These are phyloP conservation scores for Pocillopora verrucosa DNA, from an alignment of 64 coral and sea anemone species.

Conservation along the genomic window DNA sequence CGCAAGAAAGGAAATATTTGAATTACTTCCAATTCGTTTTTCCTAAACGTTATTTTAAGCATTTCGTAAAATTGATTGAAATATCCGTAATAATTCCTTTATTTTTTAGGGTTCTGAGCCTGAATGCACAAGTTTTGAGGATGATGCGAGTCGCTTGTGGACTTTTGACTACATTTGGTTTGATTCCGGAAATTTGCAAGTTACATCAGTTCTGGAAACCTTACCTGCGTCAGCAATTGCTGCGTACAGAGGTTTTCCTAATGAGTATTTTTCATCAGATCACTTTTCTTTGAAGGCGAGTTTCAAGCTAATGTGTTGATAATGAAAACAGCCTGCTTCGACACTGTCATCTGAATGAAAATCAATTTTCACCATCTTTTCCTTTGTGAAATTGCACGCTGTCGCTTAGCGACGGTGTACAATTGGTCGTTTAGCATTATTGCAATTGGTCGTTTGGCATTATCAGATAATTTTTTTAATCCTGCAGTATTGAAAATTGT, in stretches of 20 bases:
- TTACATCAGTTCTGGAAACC: conserved; percentile 47
- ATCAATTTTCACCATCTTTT: too few species aligned
- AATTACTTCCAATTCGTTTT: too few species aligned
- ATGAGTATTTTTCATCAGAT: conserved; percentile 69
- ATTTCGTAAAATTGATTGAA: too few species aligned
- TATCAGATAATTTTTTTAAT: too few species aligned
- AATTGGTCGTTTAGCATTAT: too few species aligned
- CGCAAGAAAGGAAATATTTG: too few species aligned
- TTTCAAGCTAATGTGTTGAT: background rate
- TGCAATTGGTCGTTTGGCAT: too few species aligned
- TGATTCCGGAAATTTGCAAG: conserved; percentile 38
- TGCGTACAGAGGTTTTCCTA: conserved; percentile 38
- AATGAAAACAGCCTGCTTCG: background rate
- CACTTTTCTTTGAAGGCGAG: conserved; percentile 70
- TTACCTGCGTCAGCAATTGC: conserved; percentile 39
- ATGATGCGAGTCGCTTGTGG: conserved; percentile 43
- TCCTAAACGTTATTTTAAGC: too few species aligned
- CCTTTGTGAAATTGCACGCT: too few species aligned
- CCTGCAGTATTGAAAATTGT: too few species aligned
- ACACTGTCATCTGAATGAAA: too few species aligned
- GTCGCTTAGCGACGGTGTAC: too few species aligned
- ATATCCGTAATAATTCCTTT: background rate
- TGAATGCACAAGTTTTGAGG: conserved; percentile 40
- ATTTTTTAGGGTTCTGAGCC: conserved; percentile 73
- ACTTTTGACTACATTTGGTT: conserved; percentile 82